A percentile compares a stretch with the other conserved stretches of the same genome.
These are phyloP conservation scores for Myotis brandtii DNA, from an alignment of 2,113 vertebrate species.

Conservation along the genomic window DNA sequence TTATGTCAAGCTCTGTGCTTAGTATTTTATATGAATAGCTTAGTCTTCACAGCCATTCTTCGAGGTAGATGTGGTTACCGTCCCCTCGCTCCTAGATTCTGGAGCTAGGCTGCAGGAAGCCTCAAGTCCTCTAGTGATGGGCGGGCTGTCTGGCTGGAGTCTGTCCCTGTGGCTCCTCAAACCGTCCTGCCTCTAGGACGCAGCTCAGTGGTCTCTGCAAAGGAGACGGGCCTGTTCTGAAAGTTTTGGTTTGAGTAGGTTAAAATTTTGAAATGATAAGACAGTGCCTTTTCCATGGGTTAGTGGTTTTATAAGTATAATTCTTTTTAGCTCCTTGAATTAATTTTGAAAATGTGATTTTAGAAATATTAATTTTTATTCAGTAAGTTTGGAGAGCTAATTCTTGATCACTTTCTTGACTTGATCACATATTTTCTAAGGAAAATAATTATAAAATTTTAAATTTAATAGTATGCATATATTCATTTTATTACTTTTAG, in stretches of 20 bases:
- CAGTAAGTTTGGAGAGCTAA: constrained; percentile 35
- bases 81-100: neutral
- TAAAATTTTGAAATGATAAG: constrained; percentile 15
- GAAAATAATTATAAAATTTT: constrained; percentile 62
- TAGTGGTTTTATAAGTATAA: constrained; percentile 16
- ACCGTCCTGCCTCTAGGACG: neutral
- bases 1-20: neutral
- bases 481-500: constrained; percentile 86
- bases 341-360: constrained; percentile 64
- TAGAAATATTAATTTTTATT: constrained; percentile 50
- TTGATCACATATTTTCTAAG: constrained; percentile 66
- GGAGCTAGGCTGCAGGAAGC: neutral
- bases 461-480: constrained; percentile 70
- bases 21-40: neutral
- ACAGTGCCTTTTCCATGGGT: neutral
- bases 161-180: neutral
- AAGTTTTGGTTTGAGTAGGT: constrained; percentile 5
- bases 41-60: neutral
- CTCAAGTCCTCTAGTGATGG: neutral
- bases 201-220: neutral
- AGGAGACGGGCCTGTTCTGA: neutral
- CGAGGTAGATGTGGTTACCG: neutral
- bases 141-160: neutral
- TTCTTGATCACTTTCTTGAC: constrained; percentile 57
- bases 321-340: constrained; percentile 61